Evolutionary conservation across 2,888 invertebrate genomes (phyloP), one percentile per base, ranked within the genome.

Genomic region (Drosophila rellima): DNA sequence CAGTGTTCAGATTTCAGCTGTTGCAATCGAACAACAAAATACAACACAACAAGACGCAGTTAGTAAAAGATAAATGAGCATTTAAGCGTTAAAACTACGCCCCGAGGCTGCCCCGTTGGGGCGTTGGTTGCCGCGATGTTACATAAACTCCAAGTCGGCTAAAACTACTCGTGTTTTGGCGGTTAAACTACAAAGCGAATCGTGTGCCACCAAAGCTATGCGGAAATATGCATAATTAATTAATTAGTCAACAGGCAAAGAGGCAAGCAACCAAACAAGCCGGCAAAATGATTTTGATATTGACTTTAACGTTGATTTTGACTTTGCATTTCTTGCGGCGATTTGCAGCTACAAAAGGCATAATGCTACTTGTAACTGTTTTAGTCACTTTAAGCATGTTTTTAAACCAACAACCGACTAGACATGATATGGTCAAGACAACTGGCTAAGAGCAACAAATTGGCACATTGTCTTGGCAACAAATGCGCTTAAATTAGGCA

Each of bases 201-300:
- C 33, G 45, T 63, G 44, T 63, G 60, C 70, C 71, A 80, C 54
- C 66, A 62, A 67, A 68, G 57, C 76, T 69, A 78, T 75, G 86
- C 80, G 82, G 80, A 88, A 84, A 88, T 73, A 78, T 80, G 77
- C 74, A 84, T 84, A 88, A 84, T 84, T 85, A 79, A 88, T 85
- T 82, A 88, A 85, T 84, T 82, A 85, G 79, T 63, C 69, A 75
- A 67, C 52, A 48, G 55, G 35, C 64, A 70, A 33, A 44, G 33
- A 55, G 29, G 35, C 59, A 50, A 54, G 56, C 35, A 61, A 57
- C 13, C 33, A 59, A 35, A 29, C 26, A 40, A 13, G 39, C 15
- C 39, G 48, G 35, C 35, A 50, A 63, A 35, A 60, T 59, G 7
- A 52, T 56, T 63, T 74, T 60, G 57, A 68, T 66, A 54, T 48